These are phyloP conservation scores for Sericinus montela DNA, from an alignment of 2,888 invertebrate species.

Conservation along the genomic window DNA sequence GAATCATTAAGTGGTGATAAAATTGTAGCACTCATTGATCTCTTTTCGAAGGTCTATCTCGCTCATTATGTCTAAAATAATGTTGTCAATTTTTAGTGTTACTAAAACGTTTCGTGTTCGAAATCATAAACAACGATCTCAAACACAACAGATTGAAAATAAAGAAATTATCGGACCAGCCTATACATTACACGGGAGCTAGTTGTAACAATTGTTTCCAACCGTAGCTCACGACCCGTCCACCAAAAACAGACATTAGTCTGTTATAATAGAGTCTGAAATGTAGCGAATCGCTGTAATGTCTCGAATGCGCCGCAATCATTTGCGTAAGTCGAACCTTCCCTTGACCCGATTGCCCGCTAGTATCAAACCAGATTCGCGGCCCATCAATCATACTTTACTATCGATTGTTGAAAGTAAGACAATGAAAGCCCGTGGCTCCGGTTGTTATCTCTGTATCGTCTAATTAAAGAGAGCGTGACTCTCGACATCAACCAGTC, in stretches of 20 bases:
- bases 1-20: too few relatives aligned
- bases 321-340: conserved; percentile 43
- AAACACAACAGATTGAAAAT: neutral
- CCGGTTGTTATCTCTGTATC: neutral
- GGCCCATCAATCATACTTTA: conserved; percentile 38
- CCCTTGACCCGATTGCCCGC: conserved; percentile 57
- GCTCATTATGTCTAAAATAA: too few relatives aligned
- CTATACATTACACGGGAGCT: neutral
- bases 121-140: too few relatives aligned
- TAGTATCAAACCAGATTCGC: conserved; percentile 45
- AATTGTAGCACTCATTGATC: too few relatives aligned
- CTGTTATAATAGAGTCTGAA: neutral
- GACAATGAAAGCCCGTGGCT: neutral
- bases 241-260: neutral
- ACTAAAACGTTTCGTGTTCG: too few relatives aligned
- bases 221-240: neutral
- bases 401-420: conserved; percentile 5
- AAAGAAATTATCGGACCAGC: neutral
- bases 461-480: neutral
- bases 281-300: neutral
- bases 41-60: too few relatives aligned
- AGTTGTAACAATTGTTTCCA: neutral
- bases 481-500: neutral
- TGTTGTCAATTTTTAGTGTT: too few relatives aligned
- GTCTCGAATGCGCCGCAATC: conserved; percentile 21